A percentile compares a stretch with the other conserved stretches of the same genome.
These are phyloP conservation scores for Athrips mouffetella DNA, from an alignment of 2,888 invertebrate genomes.

Conservation along the genomic window DNA sequence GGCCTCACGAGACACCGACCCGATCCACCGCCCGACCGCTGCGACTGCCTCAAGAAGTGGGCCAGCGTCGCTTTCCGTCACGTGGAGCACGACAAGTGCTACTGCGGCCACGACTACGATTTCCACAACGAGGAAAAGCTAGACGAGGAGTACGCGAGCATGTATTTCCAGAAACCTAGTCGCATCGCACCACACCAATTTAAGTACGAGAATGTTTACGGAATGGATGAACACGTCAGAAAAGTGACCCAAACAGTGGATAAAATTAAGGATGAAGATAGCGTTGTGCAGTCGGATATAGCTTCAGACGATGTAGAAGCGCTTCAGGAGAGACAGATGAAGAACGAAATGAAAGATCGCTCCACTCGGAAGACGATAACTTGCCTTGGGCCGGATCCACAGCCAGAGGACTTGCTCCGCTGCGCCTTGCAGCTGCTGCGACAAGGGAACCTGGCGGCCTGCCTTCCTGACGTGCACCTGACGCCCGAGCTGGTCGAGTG, in stretches of 20 bases:
- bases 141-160: slow-evolving; percentile 43
- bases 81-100: slow-evolving; percentile 52
- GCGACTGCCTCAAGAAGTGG: slow-evolving; percentile 60
- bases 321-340: slow-evolving; percentile 33
- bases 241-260: slow-evolving; percentile 51
- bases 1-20: slow-evolving; percentile 47
- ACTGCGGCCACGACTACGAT: slow-evolving; percentile 58
- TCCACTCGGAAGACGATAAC: slow-evolving; percentile 31
- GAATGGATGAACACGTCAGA: slow-evolving; percentile 49
- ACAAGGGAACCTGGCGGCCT: slow-evolving; percentile 52
- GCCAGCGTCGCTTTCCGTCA: slow-evolving; percentile 39
- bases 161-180: slow-evolving; percentile 56
- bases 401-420: slow-evolving; percentile 54
- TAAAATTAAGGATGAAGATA: slow-evolving; percentile 60
- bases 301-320: slow-evolving; percentile 26
- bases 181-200: slow-evolving; percentile 40
- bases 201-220: slow-evolving; percentile 57
- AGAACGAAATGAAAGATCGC: slow-evolving; percentile 41
- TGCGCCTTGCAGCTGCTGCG: slow-evolving; percentile 54
- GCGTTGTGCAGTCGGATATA: slow-evolving; percentile 38
- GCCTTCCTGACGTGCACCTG: slow-evolving; percentile 57
- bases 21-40: slow-evolving; percentile 40
- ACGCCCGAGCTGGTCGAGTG: slow-evolving; percentile 63
- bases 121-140: slow-evolving; percentile 49
- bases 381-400: slow-evolving; percentile 48